These are phyloP conservation scores for Allolobophora icterica DNA, from an alignment of 2,888 invertebrate genomes.

Conservation along the genomic window DNA sequence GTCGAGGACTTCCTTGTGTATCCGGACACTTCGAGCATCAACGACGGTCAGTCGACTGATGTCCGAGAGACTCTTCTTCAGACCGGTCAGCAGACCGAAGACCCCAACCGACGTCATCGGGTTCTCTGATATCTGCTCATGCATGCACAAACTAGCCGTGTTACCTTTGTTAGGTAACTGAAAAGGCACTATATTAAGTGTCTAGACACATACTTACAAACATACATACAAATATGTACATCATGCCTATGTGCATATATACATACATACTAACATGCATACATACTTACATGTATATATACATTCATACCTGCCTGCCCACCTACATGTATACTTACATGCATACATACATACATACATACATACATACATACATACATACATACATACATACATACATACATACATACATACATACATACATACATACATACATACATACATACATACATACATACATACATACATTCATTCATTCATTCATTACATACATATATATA, in stretches of 20 bases:
- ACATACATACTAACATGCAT: no score
- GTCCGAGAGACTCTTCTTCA: not conserved
- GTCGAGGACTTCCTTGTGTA: not conserved
- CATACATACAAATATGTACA: not conserved
- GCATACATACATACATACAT: not conserved
- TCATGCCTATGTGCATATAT: not conserved
- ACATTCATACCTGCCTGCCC: not conserved
- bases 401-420: not conserved
- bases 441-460: not conserved
- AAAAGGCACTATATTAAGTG: no score
- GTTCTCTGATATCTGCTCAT: not conserved
- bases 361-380: not conserved
- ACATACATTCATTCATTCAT: not conserved
- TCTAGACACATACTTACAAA: not conserved
- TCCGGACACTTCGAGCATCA: not conserved
- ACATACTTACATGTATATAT: no score
- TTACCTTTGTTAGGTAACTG: no score
- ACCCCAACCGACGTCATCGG: not conserved
- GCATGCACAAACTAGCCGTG: not conserved
- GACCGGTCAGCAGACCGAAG: not conserved
- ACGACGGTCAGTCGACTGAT: not conserved
- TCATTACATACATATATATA: not conserved
- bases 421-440: not conserved
- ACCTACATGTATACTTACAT: not conserved
- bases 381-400: not conserved